Base-by-base conservation (phyloP, 2,113 vertebrate genomes). In the Syngnathoides biaculeatus region DNA sequence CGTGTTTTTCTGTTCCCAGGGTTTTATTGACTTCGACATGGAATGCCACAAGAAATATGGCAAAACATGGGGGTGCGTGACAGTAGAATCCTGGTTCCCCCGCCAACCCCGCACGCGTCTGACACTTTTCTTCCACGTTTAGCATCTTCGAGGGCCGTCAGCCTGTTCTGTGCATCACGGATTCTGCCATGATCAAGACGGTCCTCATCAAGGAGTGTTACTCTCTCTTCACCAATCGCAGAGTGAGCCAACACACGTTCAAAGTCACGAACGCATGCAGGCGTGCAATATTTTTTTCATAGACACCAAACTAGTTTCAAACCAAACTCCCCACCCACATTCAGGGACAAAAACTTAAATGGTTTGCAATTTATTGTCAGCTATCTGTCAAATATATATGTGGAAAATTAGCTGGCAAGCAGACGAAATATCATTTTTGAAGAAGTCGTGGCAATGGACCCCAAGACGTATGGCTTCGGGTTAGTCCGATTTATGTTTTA, bases 51-150 rank as follows among this genome's bases (percentile, higher is more conserved):
- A 92, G 61, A 94, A 92, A 69, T 93, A 92, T 9, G 92, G 92
- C 19, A 92, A 84, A 76, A 83, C 80, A 30, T 94, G 91, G 92
- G 91, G 89, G 91, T 93, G 76, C 92, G 94, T 87, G 8, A 17
- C 15, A 10, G 1, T 10, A 38, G 27, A 19, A 8, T 17, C 38
- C 56, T n/a, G n/a, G n/a, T n/a, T n/a, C n/a, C n/a, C n/a, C n/a
- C n/a, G n/a, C n/a, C n/a, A n/a, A n/a, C n/a, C n/a, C n/a, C n/a
- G n/a, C n/a, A n/a, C n/a, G n/a, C n/a, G n/a, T 26, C 19, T 5
- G 10, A 61, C 35, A 7, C 8, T 43, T 22, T 22, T 39, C 40
- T 6, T 42, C n/a, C 24, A 13, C 14, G n/a, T 69, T 20, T 61
- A 92, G 92, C 61, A 40, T 91, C 69, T 92, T 65, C 61, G 92